Evolutionary conservation across 2,888 invertebrate species (phyloP).

Genomic region (Agrochola lota): DNA sequence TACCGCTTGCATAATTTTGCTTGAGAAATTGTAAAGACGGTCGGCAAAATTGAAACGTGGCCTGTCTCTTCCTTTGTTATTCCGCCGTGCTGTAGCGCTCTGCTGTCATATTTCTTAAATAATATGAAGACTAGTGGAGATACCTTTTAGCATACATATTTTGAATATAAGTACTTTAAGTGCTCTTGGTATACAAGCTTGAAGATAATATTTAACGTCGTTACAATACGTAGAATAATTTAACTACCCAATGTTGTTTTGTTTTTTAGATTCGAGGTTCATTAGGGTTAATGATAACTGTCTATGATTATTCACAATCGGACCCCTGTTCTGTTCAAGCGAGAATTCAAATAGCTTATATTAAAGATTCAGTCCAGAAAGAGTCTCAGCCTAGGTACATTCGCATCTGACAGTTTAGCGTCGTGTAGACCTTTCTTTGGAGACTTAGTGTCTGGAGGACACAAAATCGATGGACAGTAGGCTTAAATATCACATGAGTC

Average conservation of each 20-base stretch:
- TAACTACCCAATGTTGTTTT: neutral
- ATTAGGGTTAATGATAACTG: conserved; percentile 17
- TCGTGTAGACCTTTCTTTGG: conserved; percentile 37
- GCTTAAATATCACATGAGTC: conserved; percentile 60
- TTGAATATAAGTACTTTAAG: neutral
- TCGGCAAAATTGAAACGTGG: conserved; percentile 61
- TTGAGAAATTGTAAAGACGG: conserved; percentile 62
- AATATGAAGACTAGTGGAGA: conserved; percentile 23
- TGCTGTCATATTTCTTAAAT: conserved; percentile 52
- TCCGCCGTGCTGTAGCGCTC: conserved; percentile 24
- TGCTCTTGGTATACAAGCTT: conserved; percentile 9
- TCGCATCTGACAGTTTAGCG: conserved; percentile 26
- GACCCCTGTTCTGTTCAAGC: conserved; percentile 1
- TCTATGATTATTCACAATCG: conserved; percentile 25
- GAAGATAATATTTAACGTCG: conserved; percentile 2
- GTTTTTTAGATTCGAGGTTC: neutral
- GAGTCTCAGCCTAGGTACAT: conserved; percentile 8
- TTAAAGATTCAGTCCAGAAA: conserved; percentile 32
- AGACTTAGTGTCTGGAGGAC: conserved; percentile 54
- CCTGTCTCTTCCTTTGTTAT: conserved; percentile 59
- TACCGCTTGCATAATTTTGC: conserved; percentile 63
- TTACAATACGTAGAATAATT: neutral
- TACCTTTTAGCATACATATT: conserved; percentile 17
- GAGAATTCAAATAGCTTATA: conserved; percentile 18
- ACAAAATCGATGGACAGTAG: conserved; percentile 62